These are phyloP conservation scores for Selene dorsalis DNA, from an alignment of 2,797 vertebrate species.

Conservation along the genomic window DNA sequence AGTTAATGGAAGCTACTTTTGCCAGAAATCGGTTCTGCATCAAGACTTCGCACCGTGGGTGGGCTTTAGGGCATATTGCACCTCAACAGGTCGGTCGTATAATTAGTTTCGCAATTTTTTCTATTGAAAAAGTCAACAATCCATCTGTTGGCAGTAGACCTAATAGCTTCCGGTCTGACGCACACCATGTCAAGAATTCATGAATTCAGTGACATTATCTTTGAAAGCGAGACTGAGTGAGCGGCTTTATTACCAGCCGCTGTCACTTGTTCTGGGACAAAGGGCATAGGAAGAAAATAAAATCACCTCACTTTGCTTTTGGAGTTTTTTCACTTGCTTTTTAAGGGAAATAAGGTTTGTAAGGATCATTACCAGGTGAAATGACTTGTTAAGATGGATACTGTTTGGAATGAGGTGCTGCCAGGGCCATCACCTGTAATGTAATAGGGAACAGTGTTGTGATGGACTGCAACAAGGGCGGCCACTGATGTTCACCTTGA, in stretches of 20 bases:
- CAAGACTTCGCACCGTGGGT: conserved; percentile 2
- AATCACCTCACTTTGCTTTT: conserved; percentile 19
- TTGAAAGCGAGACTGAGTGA: neutral
- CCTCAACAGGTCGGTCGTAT: conserved; percentile 12
- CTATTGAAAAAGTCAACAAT: conserved; percentile 23
- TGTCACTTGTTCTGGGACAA: neutral
- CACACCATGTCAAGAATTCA: conserved; percentile 23
- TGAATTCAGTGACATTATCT: conserved; percentile 25
- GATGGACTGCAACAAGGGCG: conserved; percentile 73
- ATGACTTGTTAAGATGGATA: conserved; percentile 64
- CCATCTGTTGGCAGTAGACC: conserved; percentile 1
- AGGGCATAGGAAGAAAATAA: conserved; percentile 20
- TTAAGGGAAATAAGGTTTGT: conserved; percentile 49
- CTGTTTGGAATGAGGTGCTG: conserved; percentile 54
- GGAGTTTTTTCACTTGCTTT: conserved; percentile 47
- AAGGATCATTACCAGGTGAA: conserved; percentile 48
- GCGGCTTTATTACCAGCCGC: conserved; percentile 11
- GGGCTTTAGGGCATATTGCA: conserved; percentile 18
- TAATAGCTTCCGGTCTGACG: conserved; percentile 1
- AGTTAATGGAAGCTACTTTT: conserved; percentile 13
- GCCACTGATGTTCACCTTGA: conserved; percentile 81
- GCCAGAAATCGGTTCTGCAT: conserved; percentile 31
- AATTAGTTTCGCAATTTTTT: conserved; percentile 28
- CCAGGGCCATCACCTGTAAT: conserved; percentile 66
- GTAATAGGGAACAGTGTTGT: conserved; percentile 69